phyloP scores from a whole-genome alignment of 1,140 invertebrate species.

The Drosophila varians region DNA sequence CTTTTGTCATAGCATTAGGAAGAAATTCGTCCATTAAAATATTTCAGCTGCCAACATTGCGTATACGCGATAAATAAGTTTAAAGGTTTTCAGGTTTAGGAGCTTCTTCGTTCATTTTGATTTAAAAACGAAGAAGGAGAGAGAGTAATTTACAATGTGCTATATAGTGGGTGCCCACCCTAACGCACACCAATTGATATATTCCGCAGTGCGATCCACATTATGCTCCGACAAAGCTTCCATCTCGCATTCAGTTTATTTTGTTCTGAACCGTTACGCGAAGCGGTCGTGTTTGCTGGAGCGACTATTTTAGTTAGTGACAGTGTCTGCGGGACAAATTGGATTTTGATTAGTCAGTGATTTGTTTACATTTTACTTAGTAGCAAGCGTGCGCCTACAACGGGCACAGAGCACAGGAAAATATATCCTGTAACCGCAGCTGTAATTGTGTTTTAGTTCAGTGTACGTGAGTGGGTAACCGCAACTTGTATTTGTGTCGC shows the following conservation, averaged over 20 bases:
- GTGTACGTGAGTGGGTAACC: conserved; percentile 10
- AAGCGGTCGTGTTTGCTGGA: conserved; percentile 47
- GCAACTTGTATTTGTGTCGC: conserved; percentile 23
- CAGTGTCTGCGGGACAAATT: conserved; percentile 39
- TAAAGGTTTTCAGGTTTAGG: too few relatives aligned
- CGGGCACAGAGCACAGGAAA: too few relatives aligned
- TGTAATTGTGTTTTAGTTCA: neutral
- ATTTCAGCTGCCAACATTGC: too few relatives aligned
- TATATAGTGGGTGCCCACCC: neutral
- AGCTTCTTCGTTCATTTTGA: too few relatives aligned
- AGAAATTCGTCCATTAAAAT: too few relatives aligned
- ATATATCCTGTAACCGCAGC: neutral
- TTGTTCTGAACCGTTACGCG: conserved; percentile 50
- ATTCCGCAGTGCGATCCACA: conserved; percentile 5
- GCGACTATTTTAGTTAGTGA: conserved; percentile 13
- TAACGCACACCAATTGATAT: neutral
- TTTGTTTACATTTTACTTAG: conserved; percentile 41
- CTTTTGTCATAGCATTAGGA: too few relatives aligned
- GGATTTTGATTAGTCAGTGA: conserved; percentile 43
- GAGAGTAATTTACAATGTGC: neutral
- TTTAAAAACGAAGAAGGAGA: neutral
- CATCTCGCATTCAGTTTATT: conserved; percentile 41
- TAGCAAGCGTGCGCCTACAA: conserved; percentile 2
- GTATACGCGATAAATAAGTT: too few relatives aligned
- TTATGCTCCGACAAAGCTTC: conserved; percentile 26